Percentiles rank a stretch among this genome's conserved stretches.
phyloP scores from a whole-genome alignment of 2,888 invertebrate species.

The Habrosyne pyritoides region DNA sequence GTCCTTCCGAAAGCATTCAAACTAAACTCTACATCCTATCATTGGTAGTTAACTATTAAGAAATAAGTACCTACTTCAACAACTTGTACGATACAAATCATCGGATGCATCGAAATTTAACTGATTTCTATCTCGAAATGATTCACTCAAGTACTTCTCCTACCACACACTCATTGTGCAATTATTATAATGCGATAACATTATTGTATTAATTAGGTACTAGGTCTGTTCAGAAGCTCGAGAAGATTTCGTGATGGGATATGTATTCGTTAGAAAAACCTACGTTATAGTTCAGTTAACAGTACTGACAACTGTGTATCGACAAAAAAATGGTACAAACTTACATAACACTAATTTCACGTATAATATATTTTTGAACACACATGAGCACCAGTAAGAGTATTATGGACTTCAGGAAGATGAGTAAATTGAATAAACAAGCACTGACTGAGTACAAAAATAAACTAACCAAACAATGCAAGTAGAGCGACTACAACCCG shows the following conservation, averaged over 20 bases:
- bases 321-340: background rate
- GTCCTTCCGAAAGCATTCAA: conserved; percentile 58
- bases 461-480: conserved; percentile 30
- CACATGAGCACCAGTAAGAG: background rate
- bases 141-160: background rate
- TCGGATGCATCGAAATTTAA: background rate
- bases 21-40: conserved; percentile 43
- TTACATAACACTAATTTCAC: background rate
- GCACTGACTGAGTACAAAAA: conserved; percentile 4
- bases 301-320: background rate
- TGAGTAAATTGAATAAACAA: conserved; percentile 2
- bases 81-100: conserved; percentile 23
- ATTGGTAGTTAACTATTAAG: conserved; percentile 39
- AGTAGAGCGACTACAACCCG: conserved; percentile 12
- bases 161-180: background rate
- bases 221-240: background rate
- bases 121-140: background rate
- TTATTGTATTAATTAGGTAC: background rate
- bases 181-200: background rate
- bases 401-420: background rate
- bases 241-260: background rate
- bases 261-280: background rate
- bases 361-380: background rate
- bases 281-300: background rate
- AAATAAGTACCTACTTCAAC: conserved; percentile 23